phyloP scores from a whole-genome alignment of 2,888 invertebrate species.

The Rhagonycha fulva region DNA sequence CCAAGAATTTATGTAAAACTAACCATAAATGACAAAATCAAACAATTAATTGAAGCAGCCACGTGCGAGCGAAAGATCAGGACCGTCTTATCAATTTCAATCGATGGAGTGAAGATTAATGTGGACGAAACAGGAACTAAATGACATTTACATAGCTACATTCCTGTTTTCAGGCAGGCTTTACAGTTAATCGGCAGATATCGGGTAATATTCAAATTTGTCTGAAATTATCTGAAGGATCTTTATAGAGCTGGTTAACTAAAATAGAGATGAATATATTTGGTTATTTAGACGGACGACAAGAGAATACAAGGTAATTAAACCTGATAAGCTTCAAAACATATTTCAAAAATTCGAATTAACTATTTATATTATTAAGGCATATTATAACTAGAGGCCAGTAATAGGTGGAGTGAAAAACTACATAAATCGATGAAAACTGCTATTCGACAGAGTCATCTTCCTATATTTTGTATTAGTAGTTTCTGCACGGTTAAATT shows the following conservation, averaged over 20 bases:
- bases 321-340: neutral
- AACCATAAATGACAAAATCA: no score
- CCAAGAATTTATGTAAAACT: no score
- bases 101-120: neutral
- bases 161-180: neutral
- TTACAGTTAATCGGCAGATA: neutral
- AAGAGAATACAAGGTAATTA: neutral
- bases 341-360: neutral
- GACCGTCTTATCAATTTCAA: neutral
- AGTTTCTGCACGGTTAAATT: neutral
- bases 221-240: neutral
- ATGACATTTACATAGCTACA: neutral
- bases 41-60: no score
- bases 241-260: neutral
- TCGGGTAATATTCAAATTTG: neutral
- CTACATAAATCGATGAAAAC: neutral
- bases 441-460: neutral
- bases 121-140: neutral
- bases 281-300: neutral
- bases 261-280: neutral
- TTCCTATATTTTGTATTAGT: neutral
- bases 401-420: neutral
- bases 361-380: neutral
- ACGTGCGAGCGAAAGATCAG: neutral
- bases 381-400: neutral